Conservation (phyloP, 2,888 invertebrate species). For the Margaritifera margaritifera region DNA sequence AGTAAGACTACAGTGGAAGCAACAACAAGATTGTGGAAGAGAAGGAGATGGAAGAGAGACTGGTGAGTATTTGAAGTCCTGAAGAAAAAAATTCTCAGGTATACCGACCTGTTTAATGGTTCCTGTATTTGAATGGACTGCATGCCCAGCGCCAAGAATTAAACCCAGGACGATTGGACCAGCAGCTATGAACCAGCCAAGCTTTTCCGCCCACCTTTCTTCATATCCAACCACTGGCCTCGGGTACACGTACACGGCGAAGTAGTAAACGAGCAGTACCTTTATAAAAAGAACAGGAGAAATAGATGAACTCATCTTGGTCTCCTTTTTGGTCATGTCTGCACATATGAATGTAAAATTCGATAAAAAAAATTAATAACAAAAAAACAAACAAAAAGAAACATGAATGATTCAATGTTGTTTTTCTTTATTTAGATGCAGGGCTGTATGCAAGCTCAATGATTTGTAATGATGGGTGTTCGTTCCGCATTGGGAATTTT, state of each 20-base stretch:
- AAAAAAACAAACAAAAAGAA: too few relatives aligned
- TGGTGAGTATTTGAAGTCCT: background rate
- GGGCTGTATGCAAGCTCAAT: too few relatives aligned
- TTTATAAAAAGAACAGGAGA: constrained; percentile 23
- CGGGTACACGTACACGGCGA: constrained; percentile 59
- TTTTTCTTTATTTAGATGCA: too few relatives aligned
- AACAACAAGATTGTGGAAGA: background rate
- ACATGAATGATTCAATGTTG: too few relatives aligned
- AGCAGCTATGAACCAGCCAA: constrained; percentile 63
- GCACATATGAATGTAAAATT: too few relatives aligned
- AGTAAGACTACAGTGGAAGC: background rate
- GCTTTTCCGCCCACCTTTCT: constrained; percentile 55
- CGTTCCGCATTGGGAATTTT: too few relatives aligned
- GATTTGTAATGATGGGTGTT: too few relatives aligned
- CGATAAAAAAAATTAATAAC: too few relatives aligned
- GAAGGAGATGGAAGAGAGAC: background rate
- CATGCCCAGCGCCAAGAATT: constrained; percentile 54
- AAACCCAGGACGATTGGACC: constrained; percentile 51
- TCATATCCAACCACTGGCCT: constrained; percentile 54
- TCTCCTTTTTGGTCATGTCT: background rate
- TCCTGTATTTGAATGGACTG: constrained; percentile 52
- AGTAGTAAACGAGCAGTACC: constrained; percentile 63
- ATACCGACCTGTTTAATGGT: constrained; percentile 51
- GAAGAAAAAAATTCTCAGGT: background rate
- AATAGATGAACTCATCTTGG: background rate